Base-by-base conservation (phyloP, 1,140 invertebrate genomes). In the Atta colombica region DNA sequence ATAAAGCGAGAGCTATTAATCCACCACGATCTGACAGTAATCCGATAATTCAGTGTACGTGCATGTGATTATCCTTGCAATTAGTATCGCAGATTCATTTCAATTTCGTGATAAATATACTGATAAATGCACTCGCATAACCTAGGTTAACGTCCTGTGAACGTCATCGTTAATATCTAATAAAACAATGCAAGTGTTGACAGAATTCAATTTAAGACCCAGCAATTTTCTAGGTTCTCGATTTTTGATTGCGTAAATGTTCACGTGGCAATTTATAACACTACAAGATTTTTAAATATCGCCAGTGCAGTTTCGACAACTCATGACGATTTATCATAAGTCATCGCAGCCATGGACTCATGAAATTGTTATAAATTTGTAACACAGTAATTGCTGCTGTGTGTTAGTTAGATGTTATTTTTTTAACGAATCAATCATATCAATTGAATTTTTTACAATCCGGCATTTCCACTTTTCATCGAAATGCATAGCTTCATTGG, bases 291-390 rank as follows among this genome's bases (percentile, higher is more conserved):
- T 28, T 69, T 21, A 35, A 61, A 25, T 18, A 55, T 28, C 18
- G 12, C 21, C 14, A 16, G 14, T 16, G 25, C 28, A 39, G 6
- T 25, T 39, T 55, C 31, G 65, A 55, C 49, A 25, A 16, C 69
- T 55, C 31, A 25, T 16, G 49, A 51, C 49, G 14, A 14, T 51
- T 51, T 51, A 51, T 71, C 49, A 58, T 71, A 61, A 84, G 63
- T 51, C 28, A 75, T 49, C 25, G 21, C n/a, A 28, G 28, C 18
- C 18, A 12, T 21, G 12, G 14, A 51, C 10, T 55, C 66, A 21
- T 51, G 51, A 75, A 84, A 84, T 84, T 39, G 72, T 84, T 74
- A 75, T 51, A 75, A 84, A 74, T 75, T 75, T 84, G 68, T 49
- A 61, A n/a, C 80, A 28, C 58, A 1, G 25, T 74, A 75, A 84